phyloP scores from a whole-genome alignment of 2,888 invertebrate genomes.

The Melanostoma scalare region DNA sequence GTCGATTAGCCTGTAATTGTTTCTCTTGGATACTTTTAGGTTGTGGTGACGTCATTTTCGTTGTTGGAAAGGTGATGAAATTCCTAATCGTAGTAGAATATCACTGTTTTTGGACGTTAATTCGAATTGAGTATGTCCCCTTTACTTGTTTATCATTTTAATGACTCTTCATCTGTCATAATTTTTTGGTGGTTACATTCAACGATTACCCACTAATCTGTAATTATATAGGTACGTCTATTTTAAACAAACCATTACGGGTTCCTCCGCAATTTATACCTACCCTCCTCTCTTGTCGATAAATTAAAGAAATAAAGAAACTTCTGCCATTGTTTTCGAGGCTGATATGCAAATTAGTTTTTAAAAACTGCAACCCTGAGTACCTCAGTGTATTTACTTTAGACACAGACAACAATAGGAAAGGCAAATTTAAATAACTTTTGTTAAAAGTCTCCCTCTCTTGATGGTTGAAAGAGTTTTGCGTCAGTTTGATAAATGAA shows the following conservation, averaged over 20 bases:
- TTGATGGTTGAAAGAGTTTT: constrained; percentile 31
- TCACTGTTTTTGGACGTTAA: too few species aligned
- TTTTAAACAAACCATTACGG: constrained; percentile 46
- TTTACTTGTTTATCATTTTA: background rate
- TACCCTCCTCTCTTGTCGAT: constrained; percentile 43
- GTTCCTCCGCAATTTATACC: constrained; percentile 5
- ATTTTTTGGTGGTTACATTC: constrained; percentile 54
- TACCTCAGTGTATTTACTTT: constrained; percentile 42
- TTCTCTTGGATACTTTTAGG: background rate
- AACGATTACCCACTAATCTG: constrained; percentile 31
- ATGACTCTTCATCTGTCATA: constrained; percentile 47
- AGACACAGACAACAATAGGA: constrained; percentile 62
- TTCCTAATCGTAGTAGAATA: too few species aligned
- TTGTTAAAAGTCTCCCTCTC: constrained; percentile 27
- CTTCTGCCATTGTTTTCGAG: constrained; percentile 53
- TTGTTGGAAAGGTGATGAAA: background rate
- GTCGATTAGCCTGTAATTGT: constrained; percentile 65
- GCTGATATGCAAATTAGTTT: constrained; percentile 68
- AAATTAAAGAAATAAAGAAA: constrained; percentile 49
- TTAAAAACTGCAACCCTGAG: constrained; percentile 7
- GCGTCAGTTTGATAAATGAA: constrained; percentile 70
- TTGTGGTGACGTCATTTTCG: constrained; percentile 3
- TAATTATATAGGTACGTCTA: constrained; percentile 24
- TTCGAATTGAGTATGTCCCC: too few species aligned
- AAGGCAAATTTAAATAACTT: constrained; percentile 63